phyloP scores from a whole-genome alignment of 2,113 vertebrate species.

The Penelope pileata region DNA sequence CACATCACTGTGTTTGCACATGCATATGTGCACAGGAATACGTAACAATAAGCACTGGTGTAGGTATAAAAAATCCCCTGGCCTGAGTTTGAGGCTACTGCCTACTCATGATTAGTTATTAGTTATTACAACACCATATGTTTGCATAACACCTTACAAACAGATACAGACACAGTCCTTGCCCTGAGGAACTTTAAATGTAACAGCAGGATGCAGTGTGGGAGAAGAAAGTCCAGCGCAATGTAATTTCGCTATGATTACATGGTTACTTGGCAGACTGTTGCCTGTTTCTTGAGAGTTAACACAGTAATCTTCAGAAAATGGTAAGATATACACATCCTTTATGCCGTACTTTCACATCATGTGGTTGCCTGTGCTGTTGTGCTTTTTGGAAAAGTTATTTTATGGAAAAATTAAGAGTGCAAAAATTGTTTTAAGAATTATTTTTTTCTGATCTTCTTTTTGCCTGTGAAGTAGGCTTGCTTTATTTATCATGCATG shows the following conservation, averaged over 20 bases:
- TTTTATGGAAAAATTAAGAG: neutral
- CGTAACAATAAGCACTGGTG: accelerated
- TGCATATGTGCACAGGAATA: accelerated
- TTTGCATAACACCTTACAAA: conserved; percentile 47
- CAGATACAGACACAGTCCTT: conserved; percentile 4
- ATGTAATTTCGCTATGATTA: conserved; percentile 15
- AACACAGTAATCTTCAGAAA: neutral
- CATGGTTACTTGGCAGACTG: neutral
- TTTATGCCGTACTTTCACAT: neutral
- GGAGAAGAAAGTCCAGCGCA: conserved; percentile 35
- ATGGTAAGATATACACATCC: neutral
- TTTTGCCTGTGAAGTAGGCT: conserved; percentile 21
- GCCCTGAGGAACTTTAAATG: conserved; percentile 38
- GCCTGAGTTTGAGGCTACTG: neutral
- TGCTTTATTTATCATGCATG: conserved; percentile 56
- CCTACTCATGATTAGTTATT: conserved; percentile 32
- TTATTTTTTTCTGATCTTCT: conserved; percentile 42
- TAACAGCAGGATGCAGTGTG: neutral
- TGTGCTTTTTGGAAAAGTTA: neutral
- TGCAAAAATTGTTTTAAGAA: conserved; percentile 42
- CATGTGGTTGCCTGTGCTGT: neutral
- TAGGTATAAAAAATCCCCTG: neutral
- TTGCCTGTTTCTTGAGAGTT: neutral
- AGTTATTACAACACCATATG: conserved; percentile 13
- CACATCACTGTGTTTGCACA: neutral